Evolutionary conservation across 2,113 vertebrate species (phyloP), one percentile per base, ranked within the genome.

Genomic region (Mesembrinibis cayennensis): DNA sequence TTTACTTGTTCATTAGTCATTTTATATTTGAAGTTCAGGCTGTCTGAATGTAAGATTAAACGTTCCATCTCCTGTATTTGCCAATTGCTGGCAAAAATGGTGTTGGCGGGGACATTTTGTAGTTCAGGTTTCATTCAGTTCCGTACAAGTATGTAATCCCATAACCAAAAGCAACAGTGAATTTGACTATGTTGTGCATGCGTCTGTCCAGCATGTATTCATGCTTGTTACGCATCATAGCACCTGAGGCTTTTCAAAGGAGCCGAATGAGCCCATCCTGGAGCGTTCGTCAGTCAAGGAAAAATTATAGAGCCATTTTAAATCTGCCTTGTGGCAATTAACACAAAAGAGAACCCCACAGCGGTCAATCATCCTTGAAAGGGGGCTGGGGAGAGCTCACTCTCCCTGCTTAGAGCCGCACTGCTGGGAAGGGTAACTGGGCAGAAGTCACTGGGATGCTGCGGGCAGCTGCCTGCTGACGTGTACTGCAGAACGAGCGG

Each of bases 111-210:
- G 52, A 3, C 19, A 3, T 69, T 90, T 29, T 52, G 38, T 67
- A 44, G 42, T 19, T 65, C 8, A 30, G 62, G 36, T 85, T 72
- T 84, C 3, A 1, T 50, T 76, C 34, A 7, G 34, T 53, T 70
- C 22, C 2, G 0, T 19, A 6, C 42, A 16, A 45, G 20, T 19
- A 9, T 34, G 6, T 49, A 53, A 22, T 36, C 30, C 21, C 19
- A 4, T 44, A 36, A 20, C 23, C 21, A 25, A 18, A 50, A 58
- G 23, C 1, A 4, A 16, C 25, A 47, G 2, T 25, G 21, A n/a
- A 34, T 40, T 40, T 36, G 45, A 15, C 7, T 42, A 0, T 49
- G 88, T 7, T n/a, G 19, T 55, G n/a, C 6, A 0, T 2, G 12
- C 1, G 5, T 30, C 20, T 53, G 0, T 36, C 47, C 14, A 42